A percentile compares a stretch with the other conserved stretches of the same genome.
Evolutionary conservation across 2,797 vertebrate genomes (phyloP).

Genomic region (Sphenodon punctatus): DNA sequence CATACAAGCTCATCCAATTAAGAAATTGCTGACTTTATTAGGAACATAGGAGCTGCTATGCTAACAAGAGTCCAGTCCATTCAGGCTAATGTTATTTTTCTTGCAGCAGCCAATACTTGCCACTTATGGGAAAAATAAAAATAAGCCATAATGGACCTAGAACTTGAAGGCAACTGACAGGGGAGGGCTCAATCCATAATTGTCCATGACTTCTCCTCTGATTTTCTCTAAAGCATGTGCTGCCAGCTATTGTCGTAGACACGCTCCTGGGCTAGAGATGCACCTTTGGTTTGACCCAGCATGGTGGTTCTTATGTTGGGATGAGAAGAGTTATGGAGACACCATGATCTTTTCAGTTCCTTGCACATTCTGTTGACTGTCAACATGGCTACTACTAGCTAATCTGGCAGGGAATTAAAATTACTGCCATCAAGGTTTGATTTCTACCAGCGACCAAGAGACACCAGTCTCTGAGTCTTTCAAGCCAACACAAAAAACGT

Average conservation of each 20-base stretch:
- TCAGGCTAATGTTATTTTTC: background rate
- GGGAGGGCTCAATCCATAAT: too few species aligned
- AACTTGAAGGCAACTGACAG: too few species aligned
- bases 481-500: background rate
- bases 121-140: slow-evolving; percentile 31
- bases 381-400: too few species aligned
- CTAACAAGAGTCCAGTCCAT: background rate
- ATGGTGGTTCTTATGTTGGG: too few species aligned
- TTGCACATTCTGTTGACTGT: too few species aligned
- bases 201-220: too few species aligned
- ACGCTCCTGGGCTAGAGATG: too few species aligned
- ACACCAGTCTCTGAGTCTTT: background rate
- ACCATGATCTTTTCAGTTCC: too few species aligned
- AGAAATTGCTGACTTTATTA: background rate
- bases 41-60: background rate
- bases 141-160: background rate
- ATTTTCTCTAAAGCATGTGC: too few species aligned
- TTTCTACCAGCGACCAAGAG: background rate
- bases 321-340: too few species aligned
- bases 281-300: too few species aligned
- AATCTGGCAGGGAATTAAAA: background rate
- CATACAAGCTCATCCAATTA: slow-evolving; percentile 36
- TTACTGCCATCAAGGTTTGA: background rate
- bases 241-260: too few species aligned
- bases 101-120: background rate